Evolutionary conservation across 1,140 invertebrate species (phyloP), one percentile per base, ranked within the genome.

Genomic region (Cotesia chilonis): DNA sequence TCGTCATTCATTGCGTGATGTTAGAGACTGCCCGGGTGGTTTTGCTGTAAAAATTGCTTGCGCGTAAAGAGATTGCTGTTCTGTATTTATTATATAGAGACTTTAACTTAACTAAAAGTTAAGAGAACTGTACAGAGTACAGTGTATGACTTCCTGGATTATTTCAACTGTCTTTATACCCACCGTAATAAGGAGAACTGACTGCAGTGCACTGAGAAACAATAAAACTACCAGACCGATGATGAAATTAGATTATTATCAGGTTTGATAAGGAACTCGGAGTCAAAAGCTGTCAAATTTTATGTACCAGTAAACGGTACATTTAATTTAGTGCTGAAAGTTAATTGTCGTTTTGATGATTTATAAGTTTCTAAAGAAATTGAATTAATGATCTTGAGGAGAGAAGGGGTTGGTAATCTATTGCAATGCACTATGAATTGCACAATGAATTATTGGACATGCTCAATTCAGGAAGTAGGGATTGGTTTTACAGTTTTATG

Each of bases 41-140:
- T 85, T 78, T 78, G 83, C 85, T 83, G 79, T 85, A 84, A 85
- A 85, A 86, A 85, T 86, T 85, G 83, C 84, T 81, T 84, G 83
- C 81, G 80, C 84, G 84, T 85, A 85, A 85, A 86, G 83, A 85
- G 81, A 84, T 85, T 80, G 81, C 83, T 84, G 81, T 81, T 79
- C 14, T 71, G 64, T 64, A 37, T 74, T 78, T 68, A 66, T 57
- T 28, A 69, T 47, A 10, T 7, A 47, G 6, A 41, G 5, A 41
- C 4, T 7, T 41, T 1, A 7, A 47, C 41, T 47, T 10, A 9
- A 47, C 41, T 47, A 9, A 10, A 47, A 10, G 10, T 10, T 47
- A 10, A 10, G 41, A 9, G 41, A 28, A 28, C 66, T 61, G 59
- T 54, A 70, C 12, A 55, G n/a, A 67, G 61, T 70, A 1, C 6